A percentile compares a stretch with the other conserved stretches of the same genome.
phyloP scores from a whole-genome alignment of 2,797 vertebrate genomes.

The Malacoctenus gilli region DNA sequence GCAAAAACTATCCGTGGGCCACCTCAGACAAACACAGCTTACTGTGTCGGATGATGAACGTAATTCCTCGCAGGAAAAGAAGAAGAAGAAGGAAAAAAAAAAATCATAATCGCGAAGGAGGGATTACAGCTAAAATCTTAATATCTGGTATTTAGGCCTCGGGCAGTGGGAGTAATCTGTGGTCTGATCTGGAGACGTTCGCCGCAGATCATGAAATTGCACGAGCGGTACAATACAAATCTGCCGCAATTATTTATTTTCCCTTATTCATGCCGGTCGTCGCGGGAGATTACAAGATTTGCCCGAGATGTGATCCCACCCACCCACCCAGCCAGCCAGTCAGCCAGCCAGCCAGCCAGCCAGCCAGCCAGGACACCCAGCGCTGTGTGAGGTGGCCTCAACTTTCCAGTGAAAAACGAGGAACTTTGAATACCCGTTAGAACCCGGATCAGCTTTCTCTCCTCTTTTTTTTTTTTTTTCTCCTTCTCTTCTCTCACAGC shows the following conservation, averaged over 20 bases:
- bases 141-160: slow-evolving; percentile 87
- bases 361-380: too few species aligned
- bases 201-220: slow-evolving; percentile 87
- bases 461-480: slow-evolving; percentile 18
- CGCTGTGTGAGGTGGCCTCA: slow-evolving; percentile 52
- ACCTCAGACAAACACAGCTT: slow-evolving; percentile 82
- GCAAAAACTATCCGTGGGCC: slow-evolving; percentile 62
- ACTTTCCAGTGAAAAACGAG: slow-evolving; percentile 78
- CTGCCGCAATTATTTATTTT: slow-evolving; percentile 76
- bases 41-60: slow-evolving; percentile 81
- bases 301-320: slow-evolving; percentile 77
- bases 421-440: slow-evolving; percentile 78
- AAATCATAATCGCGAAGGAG: slow-evolving; percentile 85
- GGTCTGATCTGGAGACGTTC: slow-evolving; percentile 81
- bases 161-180: slow-evolving; percentile 79
- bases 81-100: slow-evolving; percentile 47
- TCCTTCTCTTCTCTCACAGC: slow-evolving; percentile 41
- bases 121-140: slow-evolving; percentile 91
- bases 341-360: too few species aligned
- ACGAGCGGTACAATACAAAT: slow-evolving; percentile 86
- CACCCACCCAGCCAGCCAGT: too few species aligned
- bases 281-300: slow-evolving; percentile 89
- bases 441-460: slow-evolving; percentile 55
- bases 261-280: slow-evolving; percentile 77
- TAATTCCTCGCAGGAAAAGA: slow-evolving; percentile 83